Conservation (phyloP, 2,797 vertebrate species). For the Gallinago nigripennis region DNA sequence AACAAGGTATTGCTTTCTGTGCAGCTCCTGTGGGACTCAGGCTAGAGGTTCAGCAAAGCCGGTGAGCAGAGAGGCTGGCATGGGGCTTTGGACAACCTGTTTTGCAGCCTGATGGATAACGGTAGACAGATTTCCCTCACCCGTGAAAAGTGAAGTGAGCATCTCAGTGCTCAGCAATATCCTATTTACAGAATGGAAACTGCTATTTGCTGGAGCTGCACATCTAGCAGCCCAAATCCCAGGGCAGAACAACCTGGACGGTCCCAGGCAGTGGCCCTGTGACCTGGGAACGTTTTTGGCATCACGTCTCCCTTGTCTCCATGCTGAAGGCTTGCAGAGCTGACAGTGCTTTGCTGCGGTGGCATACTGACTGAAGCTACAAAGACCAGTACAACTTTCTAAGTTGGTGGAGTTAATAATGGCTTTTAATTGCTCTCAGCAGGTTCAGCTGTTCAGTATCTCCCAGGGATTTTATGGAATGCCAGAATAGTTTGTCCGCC, state of each 20-base stretch:
- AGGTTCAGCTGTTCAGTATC: neutral
- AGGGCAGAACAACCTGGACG: constrained; percentile 7
- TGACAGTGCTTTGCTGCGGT: neutral
- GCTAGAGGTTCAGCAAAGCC: neutral
- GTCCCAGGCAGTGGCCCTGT: neutral
- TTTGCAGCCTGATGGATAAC: neutral
- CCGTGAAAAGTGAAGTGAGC: neutral
- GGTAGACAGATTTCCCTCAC: neutral
- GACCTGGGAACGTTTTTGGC: neutral
- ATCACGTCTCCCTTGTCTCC: neutral
- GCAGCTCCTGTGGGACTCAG: neutral
- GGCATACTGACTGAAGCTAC: neutral
- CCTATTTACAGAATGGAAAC: neutral
- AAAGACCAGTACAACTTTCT: neutral
- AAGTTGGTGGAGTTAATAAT: neutral
- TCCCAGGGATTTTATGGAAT: neutral
- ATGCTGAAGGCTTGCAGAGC: neutral
- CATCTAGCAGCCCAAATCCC: neutral
- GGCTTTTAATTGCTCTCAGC: neutral
- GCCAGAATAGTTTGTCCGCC: neutral
- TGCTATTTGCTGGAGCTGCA: constrained; percentile 30
- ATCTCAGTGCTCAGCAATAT: constrained; percentile 51
- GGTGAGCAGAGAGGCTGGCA: neutral
- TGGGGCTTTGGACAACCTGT: neutral
- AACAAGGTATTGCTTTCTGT: neutral